These are phyloP conservation scores for Bimastos eiseni DNA, from an alignment of 2,888 invertebrate species.

Conservation along the genomic window DNA sequence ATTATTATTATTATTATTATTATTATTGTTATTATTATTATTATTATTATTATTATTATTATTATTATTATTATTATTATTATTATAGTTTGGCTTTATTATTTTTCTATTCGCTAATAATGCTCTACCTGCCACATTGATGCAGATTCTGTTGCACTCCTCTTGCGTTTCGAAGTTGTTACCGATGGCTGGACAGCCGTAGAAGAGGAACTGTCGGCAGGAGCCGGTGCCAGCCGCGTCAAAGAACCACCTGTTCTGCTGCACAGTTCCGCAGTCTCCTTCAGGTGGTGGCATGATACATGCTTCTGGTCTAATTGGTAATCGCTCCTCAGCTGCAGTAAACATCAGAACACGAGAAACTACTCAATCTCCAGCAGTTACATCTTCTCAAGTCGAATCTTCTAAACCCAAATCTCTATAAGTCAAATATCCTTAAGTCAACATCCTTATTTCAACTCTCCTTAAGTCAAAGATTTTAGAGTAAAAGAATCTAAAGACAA, in stretches of 20 bases:
- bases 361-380: background rate
- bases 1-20: no score
- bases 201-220: conserved; percentile 7
- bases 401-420: no score
- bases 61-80: no score
- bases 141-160: background rate
- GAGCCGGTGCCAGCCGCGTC: background rate
- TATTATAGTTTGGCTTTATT: no score
- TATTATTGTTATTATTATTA: no score
- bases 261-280: background rate
- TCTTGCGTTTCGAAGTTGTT: conserved; percentile 2
- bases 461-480: no score
- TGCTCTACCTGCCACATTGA: background rate
- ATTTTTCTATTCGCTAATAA: no score
- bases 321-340: background rate
- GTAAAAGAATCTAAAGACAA: no score
- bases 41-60: no score
- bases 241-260: conserved; percentile 22
- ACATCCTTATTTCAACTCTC: no score
- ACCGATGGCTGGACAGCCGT: background rate
- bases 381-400: background rate
- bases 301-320: background rate
- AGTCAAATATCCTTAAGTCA: no score
- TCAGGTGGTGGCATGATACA: conserved; percentile 7
- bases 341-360: background rate